Percentiles rank a stretch among this genome's conserved stretches.
These are phyloP conservation scores for Trachythela sp. DNA, from an alignment of 64 coral and sea anemone species.

Conservation along the genomic window DNA sequence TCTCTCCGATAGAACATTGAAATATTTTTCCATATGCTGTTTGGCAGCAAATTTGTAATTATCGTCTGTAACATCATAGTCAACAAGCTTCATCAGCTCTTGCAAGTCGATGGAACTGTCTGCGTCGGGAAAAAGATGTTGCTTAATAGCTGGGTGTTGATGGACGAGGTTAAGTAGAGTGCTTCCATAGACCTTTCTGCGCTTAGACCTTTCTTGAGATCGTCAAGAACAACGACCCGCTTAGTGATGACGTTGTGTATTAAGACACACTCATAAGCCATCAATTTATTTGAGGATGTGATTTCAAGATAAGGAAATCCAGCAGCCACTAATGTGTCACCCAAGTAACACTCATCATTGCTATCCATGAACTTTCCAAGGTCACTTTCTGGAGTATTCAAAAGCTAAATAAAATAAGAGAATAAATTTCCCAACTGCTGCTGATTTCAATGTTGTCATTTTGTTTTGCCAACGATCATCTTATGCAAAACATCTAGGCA, in stretches of 20 bases:
- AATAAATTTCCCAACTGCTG: neutral
- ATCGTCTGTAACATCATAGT: neutral
- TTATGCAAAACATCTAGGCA: no score
- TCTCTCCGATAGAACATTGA: neutral
- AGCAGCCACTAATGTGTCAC: neutral
- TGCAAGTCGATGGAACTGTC: neutral
- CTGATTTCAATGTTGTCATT: no score
- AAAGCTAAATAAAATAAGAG: neutral
- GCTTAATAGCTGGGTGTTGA: neutral
- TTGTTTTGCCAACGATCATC: no score
- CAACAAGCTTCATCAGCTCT: neutral
- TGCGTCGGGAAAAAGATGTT: neutral
- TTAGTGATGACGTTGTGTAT: neutral
- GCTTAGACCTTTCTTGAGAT: neutral
- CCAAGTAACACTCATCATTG: neutral
- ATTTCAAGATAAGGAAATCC: neutral
- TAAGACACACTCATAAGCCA: neutral
- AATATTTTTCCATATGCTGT: neutral
- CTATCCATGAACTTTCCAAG: neutral
- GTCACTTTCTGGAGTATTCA: neutral
- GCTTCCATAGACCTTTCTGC: neutral
- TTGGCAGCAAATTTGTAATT: neutral
- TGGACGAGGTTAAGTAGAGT: neutral
- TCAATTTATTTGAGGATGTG: neutral
- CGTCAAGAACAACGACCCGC: neutral